A percentile compares a stretch with the other conserved stretches of the same genome.
These are phyloP conservation scores for Erethizon dorsatum DNA, from an alignment of 2,797 vertebrate genomes.

Conservation along the genomic window DNA sequence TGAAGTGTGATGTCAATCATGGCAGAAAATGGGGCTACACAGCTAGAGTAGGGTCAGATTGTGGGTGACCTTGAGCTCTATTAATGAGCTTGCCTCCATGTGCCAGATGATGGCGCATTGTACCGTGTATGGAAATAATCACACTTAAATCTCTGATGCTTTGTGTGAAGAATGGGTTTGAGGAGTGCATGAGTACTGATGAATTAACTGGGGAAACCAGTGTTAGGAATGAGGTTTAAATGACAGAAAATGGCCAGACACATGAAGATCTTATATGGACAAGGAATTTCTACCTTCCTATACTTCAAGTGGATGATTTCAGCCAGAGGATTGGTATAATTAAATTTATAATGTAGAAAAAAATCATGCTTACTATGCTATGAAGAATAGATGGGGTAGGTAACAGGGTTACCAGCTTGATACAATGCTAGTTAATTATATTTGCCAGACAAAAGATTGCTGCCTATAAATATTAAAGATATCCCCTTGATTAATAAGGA, in stretches of 20 bases:
- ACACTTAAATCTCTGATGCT: not conserved
- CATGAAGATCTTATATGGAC: not conserved
- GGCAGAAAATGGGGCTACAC: not conserved
- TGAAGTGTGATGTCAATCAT: not conserved
- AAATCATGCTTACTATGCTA: not conserved
- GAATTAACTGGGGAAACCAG: not conserved
- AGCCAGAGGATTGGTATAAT: not conserved
- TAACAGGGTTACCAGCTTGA: not conserved
- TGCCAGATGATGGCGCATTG: not conserved
- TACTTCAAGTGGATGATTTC: not conserved
- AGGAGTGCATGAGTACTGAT: not conserved
- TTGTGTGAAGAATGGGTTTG: not conserved
- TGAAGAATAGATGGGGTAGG: not conserved
- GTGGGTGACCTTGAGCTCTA: not conserved
- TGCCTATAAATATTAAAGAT: not conserved
- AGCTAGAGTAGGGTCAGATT: not conserved
- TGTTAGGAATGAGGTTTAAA: not conserved
- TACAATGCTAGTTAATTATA: not conserved
- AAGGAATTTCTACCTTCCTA: conserved; percentile 1
- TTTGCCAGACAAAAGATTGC: not conserved
- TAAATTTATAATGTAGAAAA: conserved; percentile 11
- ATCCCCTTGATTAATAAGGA: not conserved
- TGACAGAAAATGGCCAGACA: not conserved
- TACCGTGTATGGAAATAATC: not conserved
- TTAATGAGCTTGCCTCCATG: not conserved